Evolutionary conservation across 30 jellyfish, hydroid and myxozoan species (phyloP).

Genomic region (Turritopsis rubra): DNA sequence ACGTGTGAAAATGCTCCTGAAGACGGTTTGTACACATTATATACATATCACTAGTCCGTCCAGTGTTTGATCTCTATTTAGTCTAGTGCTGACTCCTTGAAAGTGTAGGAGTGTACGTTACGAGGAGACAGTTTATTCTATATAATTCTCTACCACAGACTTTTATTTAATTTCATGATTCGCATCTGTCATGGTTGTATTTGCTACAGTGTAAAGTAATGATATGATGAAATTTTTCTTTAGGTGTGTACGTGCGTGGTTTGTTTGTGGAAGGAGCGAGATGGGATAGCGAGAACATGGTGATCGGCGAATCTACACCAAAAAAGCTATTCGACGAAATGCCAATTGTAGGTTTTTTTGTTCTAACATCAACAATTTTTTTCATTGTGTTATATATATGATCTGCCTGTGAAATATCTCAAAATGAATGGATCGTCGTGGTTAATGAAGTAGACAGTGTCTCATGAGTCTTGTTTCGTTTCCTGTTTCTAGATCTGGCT

Average conservation of each 20-base stretch:
- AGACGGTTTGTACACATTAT: slow-evolving; percentile 50
- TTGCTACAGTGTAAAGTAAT: neutral
- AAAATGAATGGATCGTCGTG: too few relatives aligned
- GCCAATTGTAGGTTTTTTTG: slow-evolving; percentile 60
- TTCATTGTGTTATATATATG: neutral
- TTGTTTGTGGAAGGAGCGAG: slow-evolving; percentile 84
- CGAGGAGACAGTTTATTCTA: too few relatives aligned
- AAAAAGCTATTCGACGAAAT: slow-evolving; percentile 65
- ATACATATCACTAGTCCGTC: neutral
- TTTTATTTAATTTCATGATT: too few relatives aligned
- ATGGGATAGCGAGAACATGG: slow-evolving; percentile 72
- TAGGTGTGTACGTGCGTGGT: slow-evolving; percentile 85
- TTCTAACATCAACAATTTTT: neutral
- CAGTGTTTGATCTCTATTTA: too few relatives aligned
- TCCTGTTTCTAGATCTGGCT: slow-evolving; percentile 58
- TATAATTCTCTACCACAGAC: too few relatives aligned
- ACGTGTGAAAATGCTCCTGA: slow-evolving; percentile 57
- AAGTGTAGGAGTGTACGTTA: too few relatives aligned
- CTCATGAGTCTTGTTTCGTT: neutral
- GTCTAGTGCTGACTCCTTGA: too few relatives aligned
- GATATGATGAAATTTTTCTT: neutral
- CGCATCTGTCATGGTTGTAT: neutral
- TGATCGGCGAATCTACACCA: slow-evolving; percentile 73
- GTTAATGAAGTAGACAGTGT: too few relatives aligned
- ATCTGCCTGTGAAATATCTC: neutral